Evolutionary conservation across 2,113 vertebrate genomes (phyloP), one percentile per base, ranked within the genome.

Genomic region (Falco punctatus): DNA sequence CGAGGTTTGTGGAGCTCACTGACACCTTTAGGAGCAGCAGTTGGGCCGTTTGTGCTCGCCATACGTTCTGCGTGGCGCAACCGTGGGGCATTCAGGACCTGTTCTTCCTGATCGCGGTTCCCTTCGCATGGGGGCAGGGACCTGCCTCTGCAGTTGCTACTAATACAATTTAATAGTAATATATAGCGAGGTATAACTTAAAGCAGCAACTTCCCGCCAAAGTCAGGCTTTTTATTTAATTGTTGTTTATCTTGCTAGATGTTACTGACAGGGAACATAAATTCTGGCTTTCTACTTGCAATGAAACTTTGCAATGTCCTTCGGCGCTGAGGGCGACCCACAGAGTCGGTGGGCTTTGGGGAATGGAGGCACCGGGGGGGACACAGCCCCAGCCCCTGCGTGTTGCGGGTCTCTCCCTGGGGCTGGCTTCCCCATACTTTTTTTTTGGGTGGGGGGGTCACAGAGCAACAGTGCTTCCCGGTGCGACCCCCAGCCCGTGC

Each of bases 331-430:
- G 40, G 30, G 73, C 1, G 12, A n/a, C 55, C 5, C 42, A 5
- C 19, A 2, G 26, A 30, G 33, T 2, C 22, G 2, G 22, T 6
- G 40, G 38, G 16, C 57, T 27, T 9, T 5, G 23, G 28, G 51
- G 79, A 22, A 20, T 1, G 15, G 51, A 14, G 22, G 65, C 0
- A 0, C 1, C 38, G 9, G 4, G 12, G 19, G 19, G 18, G 81
- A 11, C 16, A 4, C 33, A 44, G 48, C 40, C 55, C 11, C n/a
- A 5, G 0, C 2, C n/a, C 15, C 48, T 3, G n/a, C 7, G 0
- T 0, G 10, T 24, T 58, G 7, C 24, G 38, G 38, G 38, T 38
- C 38, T 9, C 38, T 38, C 38, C 38, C 33, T 5, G 3, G 18
- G 6, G 18, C 27, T 6, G 10, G 48, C 38, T 38, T 38, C 38